Evolutionary conservation across 2,113 vertebrate species (phyloP).

Genomic region (Smithornis capensis): DNA sequence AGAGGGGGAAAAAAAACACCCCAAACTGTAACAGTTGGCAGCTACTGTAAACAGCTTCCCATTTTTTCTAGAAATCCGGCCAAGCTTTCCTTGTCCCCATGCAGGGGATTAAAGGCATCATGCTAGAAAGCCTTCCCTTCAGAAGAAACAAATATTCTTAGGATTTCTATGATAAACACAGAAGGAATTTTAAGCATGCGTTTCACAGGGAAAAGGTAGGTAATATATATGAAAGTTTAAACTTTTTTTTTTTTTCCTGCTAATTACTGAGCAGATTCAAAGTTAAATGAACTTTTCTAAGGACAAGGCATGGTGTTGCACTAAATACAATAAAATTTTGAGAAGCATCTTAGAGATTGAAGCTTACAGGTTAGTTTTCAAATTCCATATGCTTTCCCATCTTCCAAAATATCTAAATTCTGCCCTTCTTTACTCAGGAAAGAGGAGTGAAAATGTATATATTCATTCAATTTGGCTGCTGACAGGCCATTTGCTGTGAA

Average conservation of each 20-base stretch:
- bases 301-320: accelerated
- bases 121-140: background rate
- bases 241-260: background rate
- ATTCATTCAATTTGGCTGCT: background rate
- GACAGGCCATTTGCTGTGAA: background rate
- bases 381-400: background rate
- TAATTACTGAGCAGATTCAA: background rate
- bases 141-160: background rate
- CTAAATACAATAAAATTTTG: background rate
- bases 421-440: background rate
- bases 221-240: background rate
- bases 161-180: background rate
- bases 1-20: background rate
- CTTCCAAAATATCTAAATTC: background rate
- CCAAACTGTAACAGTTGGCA: background rate
- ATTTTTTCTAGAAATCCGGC: background rate
- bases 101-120: background rate
- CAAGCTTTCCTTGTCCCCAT: background rate
- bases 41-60: background rate
- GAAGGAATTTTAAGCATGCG: background rate
- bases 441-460: background rate
- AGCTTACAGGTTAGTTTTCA: background rate
- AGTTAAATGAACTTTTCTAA: background rate
- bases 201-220: background rate
- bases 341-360: background rate